Conservation (phyloP, 2,888 invertebrate genomes). For the Dynastes maya region DNA sequence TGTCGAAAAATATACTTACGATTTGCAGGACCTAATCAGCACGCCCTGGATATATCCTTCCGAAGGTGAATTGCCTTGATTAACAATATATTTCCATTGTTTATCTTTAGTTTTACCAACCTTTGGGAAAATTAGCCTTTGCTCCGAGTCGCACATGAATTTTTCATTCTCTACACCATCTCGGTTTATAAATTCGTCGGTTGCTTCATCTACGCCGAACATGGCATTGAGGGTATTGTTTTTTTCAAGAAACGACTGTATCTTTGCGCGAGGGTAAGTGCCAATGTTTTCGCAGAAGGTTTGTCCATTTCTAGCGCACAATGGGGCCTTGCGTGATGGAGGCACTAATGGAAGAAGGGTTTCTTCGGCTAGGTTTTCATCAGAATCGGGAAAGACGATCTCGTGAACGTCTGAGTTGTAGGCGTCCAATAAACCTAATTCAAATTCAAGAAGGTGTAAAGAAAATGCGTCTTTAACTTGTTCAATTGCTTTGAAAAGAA, state of each 20-base stretch:
- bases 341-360: constrained; percentile 44
- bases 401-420: constrained; percentile 53
- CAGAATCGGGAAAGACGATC: constrained; percentile 61
- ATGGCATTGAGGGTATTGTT: constrained; percentile 55
- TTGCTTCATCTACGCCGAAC: constrained; percentile 61
- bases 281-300: constrained; percentile 71
- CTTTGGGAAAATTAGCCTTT: constrained; percentile 76
- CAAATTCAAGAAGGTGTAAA: background rate
- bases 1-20: constrained; percentile 71
- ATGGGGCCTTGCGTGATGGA: constrained; percentile 57
- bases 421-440: constrained; percentile 14
- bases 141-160: constrained; percentile 64
- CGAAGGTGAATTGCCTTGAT: constrained; percentile 73
- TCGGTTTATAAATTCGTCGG: constrained; percentile 60
- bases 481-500: too few species aligned
- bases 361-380: constrained; percentile 55
- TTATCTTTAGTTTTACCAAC: constrained; percentile 75
- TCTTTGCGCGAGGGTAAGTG: constrained; percentile 68
- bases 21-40: constrained; percentile 79
- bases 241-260: constrained; percentile 65
- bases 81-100: constrained; percentile 81
- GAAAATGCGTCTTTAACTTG: too few species aligned
- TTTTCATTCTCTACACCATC: constrained; percentile 60
- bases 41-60: constrained; percentile 77
- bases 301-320: constrained; percentile 61